A percentile compares a stretch with the other conserved stretches of the same genome.
Evolutionary conservation across 2,888 invertebrate species (phyloP).

Genomic region (Invenusta paracnida): DNA sequence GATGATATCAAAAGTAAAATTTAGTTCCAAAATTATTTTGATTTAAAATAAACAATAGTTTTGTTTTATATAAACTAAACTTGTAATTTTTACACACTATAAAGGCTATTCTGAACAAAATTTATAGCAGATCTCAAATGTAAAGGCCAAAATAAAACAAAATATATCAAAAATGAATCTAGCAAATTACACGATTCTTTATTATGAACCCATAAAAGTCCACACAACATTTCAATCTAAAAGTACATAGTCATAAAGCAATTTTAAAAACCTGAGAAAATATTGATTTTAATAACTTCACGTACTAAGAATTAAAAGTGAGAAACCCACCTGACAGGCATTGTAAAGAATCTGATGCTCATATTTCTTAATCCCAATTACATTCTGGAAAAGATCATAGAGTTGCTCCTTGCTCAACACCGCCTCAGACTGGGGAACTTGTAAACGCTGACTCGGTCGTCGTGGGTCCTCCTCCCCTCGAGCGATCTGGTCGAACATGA

Average conservation of each 20-base stretch:
- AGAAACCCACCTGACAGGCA: conserved; percentile 76
- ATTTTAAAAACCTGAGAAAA: no score
- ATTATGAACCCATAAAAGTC: no score
- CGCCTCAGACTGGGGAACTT: conserved; percentile 67
- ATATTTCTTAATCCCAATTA: conserved; percentile 94
- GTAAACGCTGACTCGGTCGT: conserved; percentile 65
- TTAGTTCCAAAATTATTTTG: no score
- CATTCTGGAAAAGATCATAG: conserved; percentile 99
- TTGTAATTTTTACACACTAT: no score
- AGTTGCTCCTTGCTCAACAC: conserved; percentile 96
- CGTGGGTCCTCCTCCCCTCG: conserved; percentile 64
- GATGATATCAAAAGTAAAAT: no score
- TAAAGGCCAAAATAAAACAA: background rate
- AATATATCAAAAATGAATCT: no score
- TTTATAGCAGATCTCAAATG: background rate
- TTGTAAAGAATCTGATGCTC: conserved; percentile 98
- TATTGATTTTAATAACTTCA: background rate
- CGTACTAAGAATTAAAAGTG: background rate
- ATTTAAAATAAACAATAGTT: no score
- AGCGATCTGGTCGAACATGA: conserved; percentile 93
- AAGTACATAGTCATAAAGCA: no score
- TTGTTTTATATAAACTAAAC: no score
- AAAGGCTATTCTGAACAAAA: no score
- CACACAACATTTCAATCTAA: no score
- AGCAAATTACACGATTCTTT: no score